Conservation (phyloP, 2,888 invertebrate species). For the Drosophila koepferae region DNA sequence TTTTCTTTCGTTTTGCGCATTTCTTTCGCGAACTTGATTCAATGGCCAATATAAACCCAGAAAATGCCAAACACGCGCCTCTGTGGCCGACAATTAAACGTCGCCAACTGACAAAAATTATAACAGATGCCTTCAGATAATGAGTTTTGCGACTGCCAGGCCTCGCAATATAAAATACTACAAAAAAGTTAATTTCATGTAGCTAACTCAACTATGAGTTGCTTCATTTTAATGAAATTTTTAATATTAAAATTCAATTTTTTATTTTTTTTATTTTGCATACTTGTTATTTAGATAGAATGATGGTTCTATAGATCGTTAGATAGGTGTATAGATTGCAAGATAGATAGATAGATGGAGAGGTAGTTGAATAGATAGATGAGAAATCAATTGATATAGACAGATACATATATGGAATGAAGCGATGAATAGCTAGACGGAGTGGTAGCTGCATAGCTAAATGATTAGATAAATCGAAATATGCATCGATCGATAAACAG, state of each 20-base stretch:
- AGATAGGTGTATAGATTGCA: background rate
- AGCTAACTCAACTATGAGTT: constrained; percentile 1
- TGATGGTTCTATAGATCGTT: background rate
- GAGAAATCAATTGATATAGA: too few species aligned
- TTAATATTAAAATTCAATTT: too few species aligned
- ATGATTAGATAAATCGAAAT: background rate
- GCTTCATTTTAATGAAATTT: too few species aligned
- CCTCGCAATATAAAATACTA: background rate
- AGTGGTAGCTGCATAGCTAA: too few species aligned
- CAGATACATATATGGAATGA: too few species aligned
- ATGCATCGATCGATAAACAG: too few species aligned
- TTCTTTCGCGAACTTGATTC: constrained; percentile 48
- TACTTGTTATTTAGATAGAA: too few species aligned
- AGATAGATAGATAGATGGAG: background rate
- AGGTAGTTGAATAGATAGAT: too few species aligned
- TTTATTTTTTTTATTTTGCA: too few species aligned
- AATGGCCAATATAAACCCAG: constrained; percentile 47
- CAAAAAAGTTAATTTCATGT: background rate
- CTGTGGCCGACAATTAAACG: constrained; percentile 53
- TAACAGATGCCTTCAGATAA: constrained; percentile 41
- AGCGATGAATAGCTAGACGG: too few species aligned
- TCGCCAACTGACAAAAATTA: constrained; percentile 29
- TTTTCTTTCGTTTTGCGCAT: constrained; percentile 47
- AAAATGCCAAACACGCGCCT: constrained; percentile 53
- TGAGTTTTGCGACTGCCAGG: background rate